Base-by-base conservation (phyloP, 2,797 vertebrate genomes). In the Epinephelus coioides region DNA sequence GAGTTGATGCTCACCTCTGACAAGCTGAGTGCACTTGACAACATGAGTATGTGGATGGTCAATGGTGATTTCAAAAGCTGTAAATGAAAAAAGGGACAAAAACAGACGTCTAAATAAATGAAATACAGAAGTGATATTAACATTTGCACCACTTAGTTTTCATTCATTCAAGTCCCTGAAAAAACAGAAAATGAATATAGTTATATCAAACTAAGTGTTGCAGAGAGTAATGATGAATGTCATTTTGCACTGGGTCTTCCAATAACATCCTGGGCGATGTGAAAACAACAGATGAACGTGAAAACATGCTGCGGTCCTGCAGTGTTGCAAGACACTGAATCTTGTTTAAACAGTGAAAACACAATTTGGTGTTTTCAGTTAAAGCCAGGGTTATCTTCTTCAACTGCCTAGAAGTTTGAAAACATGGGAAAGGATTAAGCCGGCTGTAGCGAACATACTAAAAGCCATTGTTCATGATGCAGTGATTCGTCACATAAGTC, bases 41-140 rank as follows among this genome's bases (percentile, higher is more conserved):
- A 99, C 98, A 53, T 99, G 97, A 76, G 98, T 98, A 59, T 99
- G 98, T n/a, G 98, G 98, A 79, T 99, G 98, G 91, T 98, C 98
- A 40, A 99, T 98, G 63, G 98, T 99, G 92, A 99, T 97, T 90
- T 99, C 98, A 89, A 98, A 99, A 13, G 97, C 98, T 98, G 95
- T 0, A 94, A 64, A 65, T 47, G 27, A 73, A 84, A 84, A 77
- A 82, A 59, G 57, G 46, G 73, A 89, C 44, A 78, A 61, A 81
- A 65, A 71, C 12, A 85, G 55, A 70, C 10, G 61, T 12, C 3
- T 83, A 25, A 73, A 80, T 86, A 64, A 83, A 61, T 47, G 12
- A 68, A 47, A 55, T 15, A n/a, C 49, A 72, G 13, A 66, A 47
- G 50, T 38, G 38, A 74, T 49, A 46, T 4, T 11, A 40, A 27